phyloP scores from a whole-genome alignment of 2,888 invertebrate genomes.

The Alloplasta piceator region DNA sequence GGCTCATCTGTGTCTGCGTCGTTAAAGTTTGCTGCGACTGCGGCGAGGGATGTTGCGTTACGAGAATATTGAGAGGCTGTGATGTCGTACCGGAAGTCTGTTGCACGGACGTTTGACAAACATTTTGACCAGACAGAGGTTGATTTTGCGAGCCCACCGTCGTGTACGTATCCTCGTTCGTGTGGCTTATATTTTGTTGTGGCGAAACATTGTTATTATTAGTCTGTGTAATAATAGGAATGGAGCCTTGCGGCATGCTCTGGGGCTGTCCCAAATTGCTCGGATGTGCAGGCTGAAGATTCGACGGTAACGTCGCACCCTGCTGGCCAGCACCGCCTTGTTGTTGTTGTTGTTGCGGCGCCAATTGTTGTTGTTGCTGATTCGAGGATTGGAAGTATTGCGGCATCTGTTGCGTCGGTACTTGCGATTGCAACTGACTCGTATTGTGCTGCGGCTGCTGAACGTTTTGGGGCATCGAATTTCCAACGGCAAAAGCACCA shows the following conservation, averaged over 20 bases:
- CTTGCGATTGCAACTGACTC: slow-evolving; percentile 84
- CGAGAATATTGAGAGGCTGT: slow-evolving; percentile 77
- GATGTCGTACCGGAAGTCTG: slow-evolving; percentile 73
- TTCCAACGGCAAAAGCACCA: slow-evolving; percentile 73
- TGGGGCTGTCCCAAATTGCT: slow-evolving; percentile 86
- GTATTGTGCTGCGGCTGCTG: slow-evolving; percentile 83
- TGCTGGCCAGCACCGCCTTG: slow-evolving; percentile 83
- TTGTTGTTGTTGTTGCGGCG: slow-evolving; percentile 83
- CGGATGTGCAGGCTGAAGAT: slow-evolving; percentile 85
- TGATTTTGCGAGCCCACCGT: slow-evolving; percentile 77
- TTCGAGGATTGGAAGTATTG: slow-evolving; percentile 75
- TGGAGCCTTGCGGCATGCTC: slow-evolving; percentile 86
- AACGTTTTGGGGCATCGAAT: slow-evolving; percentile 83
- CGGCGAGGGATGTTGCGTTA: slow-evolving; percentile 79
- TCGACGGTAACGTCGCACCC: slow-evolving; percentile 87
- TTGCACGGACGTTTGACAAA: slow-evolving; percentile 75
- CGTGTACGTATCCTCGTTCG: slow-evolving; percentile 76
- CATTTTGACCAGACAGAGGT: slow-evolving; percentile 75
- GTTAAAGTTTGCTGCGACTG: slow-evolving; percentile 75
- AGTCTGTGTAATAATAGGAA: slow-evolving; percentile 85
- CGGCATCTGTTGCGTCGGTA: slow-evolving; percentile 77
- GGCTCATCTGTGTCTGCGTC: slow-evolving; percentile 74
- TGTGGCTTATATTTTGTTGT: slow-evolving; percentile 75
- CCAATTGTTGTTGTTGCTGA: slow-evolving; percentile 77
- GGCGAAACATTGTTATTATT: slow-evolving; percentile 74